Conservation (phyloP, 2,113 vertebrate genomes). For the Takifugu bimaculatus region DNA sequence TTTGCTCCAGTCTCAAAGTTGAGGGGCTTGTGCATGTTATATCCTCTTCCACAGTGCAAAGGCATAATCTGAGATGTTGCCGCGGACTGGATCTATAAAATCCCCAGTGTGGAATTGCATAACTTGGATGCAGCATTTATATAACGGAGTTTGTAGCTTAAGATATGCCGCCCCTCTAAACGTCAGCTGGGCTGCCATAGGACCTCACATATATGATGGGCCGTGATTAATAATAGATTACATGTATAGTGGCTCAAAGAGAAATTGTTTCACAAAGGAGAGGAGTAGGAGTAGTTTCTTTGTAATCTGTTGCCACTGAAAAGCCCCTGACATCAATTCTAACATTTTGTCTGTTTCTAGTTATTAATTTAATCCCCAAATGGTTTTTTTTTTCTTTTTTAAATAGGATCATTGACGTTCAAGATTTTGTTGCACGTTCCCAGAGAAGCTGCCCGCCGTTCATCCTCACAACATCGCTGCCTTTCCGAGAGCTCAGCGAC, state of each 20-base stretch:
- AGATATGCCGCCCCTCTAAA: slow-evolving; percentile 44
- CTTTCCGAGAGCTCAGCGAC: slow-evolving; percentile 76
- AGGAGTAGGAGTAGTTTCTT: slow-evolving; percentile 11
- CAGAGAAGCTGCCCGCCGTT: slow-evolving; percentile 81
- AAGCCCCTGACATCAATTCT: neutral
- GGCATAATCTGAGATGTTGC: slow-evolving; percentile 66
- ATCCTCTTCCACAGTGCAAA: slow-evolving; percentile 37
- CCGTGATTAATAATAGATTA: slow-evolving; percentile 55
- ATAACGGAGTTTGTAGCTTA: slow-evolving; percentile 61
- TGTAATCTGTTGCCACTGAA: slow-evolving; percentile 5
- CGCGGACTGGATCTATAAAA: slow-evolving; percentile 64
- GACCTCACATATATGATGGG: slow-evolving; percentile 15
- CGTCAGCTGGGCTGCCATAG: slow-evolving; percentile 28
- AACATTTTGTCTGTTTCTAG: neutral
- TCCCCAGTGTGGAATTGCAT: slow-evolving; percentile 68
- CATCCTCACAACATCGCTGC: slow-evolving; percentile 83
- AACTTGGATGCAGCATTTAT: slow-evolving; percentile 71
- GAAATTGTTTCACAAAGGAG: slow-evolving; percentile 22
- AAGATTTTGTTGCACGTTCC: slow-evolving; percentile 84
- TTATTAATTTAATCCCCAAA: neutral
- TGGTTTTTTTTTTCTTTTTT: neutral
- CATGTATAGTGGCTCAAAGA: slow-evolving; percentile 30
- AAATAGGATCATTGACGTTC: slow-evolving; percentile 83
- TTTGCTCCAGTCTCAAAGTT: slow-evolving; percentile 47
- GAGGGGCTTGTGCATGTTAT: slow-evolving; percentile 37